Evolutionary conservation across 2,888 invertebrate species (phyloP).

Genomic region (Limnephilus lunatus): DNA sequence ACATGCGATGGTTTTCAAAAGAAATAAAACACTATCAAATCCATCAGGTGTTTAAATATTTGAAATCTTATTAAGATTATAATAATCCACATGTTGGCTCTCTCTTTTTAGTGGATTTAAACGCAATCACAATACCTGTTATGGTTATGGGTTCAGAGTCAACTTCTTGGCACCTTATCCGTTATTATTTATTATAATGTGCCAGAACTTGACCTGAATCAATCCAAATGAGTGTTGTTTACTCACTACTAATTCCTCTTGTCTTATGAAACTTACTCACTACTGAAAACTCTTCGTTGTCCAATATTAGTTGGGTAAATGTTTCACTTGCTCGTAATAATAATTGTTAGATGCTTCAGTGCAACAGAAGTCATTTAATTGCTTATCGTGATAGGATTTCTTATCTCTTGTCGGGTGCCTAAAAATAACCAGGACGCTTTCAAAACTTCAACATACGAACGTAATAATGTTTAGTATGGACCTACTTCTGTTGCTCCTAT

Average conservation of each 20-base stretch:
- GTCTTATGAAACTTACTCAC: not conserved
- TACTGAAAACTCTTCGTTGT: not conserved
- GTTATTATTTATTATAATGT: not conserved
- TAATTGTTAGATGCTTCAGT: too few relatives aligned
- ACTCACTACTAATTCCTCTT: not conserved
- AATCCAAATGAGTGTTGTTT: not conserved
- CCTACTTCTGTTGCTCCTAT: not conserved
- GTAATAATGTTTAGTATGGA: not conserved
- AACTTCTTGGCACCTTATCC: not conserved
- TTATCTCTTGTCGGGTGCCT: not conserved
- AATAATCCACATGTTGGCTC: not conserved
- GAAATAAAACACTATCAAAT: too few relatives aligned
- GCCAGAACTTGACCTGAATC: not conserved
- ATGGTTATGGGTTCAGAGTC: not conserved
- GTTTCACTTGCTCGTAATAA: not conserved
- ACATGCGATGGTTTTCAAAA: not conserved
- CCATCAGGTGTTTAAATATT: too few relatives aligned
- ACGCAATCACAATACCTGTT: not conserved
- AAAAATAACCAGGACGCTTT: not conserved
- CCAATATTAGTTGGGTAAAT: not conserved
- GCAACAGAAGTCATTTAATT: too few relatives aligned
- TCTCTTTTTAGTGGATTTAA: not conserved
- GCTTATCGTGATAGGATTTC: not conserved
- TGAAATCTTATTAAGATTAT: not conserved
- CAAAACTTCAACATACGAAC: too few relatives aligned